Conservation (phyloP, 2,888 invertebrate genomes). For the Pasiphila rectangulata region DNA sequence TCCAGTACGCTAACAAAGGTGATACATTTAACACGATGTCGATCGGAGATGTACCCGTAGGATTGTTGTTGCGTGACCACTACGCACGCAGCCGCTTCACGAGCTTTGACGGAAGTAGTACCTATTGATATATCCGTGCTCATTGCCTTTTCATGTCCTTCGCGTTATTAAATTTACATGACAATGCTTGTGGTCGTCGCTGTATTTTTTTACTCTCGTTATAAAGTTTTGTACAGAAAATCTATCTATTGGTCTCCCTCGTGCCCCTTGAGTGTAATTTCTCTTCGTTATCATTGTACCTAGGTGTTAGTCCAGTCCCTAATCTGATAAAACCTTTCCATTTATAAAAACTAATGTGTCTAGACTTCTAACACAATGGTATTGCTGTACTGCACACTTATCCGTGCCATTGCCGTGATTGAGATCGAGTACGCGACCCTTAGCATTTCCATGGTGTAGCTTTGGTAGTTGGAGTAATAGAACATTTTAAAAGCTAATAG, state of each 20-base stretch:
- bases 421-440: conserved; percentile 26
- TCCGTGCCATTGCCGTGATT: conserved; percentile 27
- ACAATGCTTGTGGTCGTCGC: conserved; percentile 1
- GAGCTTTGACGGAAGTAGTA: conserved; percentile 50
- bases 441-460: conserved; percentile 27
- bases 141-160: conserved; percentile 46
- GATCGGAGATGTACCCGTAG: conserved; percentile 33
- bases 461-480: conserved; percentile 15
- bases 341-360: conserved; percentile 28
- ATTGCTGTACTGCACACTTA: conserved; percentile 26
- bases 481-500: conserved; percentile 26
- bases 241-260: conserved; percentile 2
- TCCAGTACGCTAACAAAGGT: conserved; percentile 18
- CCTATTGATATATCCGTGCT: conserved; percentile 34
- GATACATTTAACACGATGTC: conserved; percentile 33
- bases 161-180: conserved; percentile 27
- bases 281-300: conserved; percentile 21
- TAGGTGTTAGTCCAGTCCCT: conserved; percentile 13
- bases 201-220: neutral
- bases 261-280: conserved; percentile 11
- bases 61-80: conserved; percentile 50
- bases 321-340: conserved; percentile 26
- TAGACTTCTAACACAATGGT: conserved; percentile 26
- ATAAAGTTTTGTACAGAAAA: conserved; percentile 3
- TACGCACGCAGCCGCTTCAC: conserved; percentile 54